Evolutionary conservation across 2,888 invertebrate species (phyloP).

Genomic region (Buathra laborator): DNA sequence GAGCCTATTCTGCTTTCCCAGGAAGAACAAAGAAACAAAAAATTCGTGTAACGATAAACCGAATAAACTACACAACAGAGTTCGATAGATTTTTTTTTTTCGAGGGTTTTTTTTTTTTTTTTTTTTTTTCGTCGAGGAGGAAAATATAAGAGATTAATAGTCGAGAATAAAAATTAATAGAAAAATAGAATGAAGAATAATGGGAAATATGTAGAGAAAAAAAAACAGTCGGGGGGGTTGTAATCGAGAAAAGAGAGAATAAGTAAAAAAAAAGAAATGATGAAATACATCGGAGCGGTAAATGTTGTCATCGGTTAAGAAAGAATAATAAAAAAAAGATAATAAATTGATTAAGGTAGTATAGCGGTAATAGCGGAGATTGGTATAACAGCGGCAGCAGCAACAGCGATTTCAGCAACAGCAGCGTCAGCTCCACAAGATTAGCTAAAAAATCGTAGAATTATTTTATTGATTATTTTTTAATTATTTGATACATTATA

Average conservation of each 20-base stretch:
- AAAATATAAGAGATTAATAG: constrained; percentile 60
- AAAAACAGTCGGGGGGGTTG: constrained; percentile 16
- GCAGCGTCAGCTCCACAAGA: constrained; percentile 70
- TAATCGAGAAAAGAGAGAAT: constrained; percentile 68
- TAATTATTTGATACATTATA: constrained; percentile 53
- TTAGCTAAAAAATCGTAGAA: constrained; percentile 69
- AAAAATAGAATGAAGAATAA: constrained; percentile 69
- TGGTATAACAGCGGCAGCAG: constrained; percentile 70
- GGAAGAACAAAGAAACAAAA: constrained; percentile 82
- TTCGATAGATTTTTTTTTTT: constrained; percentile 1
- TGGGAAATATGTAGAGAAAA: constrained; percentile 60
- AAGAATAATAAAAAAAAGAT: constrained; percentile 82
- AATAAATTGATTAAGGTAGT: constrained; percentile 40
- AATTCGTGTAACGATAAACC: constrained; percentile 36
- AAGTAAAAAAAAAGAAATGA: constrained; percentile 77
- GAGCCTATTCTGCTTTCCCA: constrained; percentile 89
- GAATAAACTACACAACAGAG: background rate
- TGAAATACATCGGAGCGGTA: constrained; percentile 86
- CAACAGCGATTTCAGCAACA: constrained; percentile 69
- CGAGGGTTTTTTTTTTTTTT: background rate
- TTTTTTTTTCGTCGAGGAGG: background rate
- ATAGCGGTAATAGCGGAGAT: constrained; percentile 71
- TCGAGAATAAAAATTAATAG: constrained; percentile 72
- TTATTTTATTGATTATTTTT: constrained; percentile 58
- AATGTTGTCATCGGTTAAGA: constrained; percentile 85